Conservation (phyloP, 2,113 vertebrate species). For the Xyliphius kryptos region DNA sequence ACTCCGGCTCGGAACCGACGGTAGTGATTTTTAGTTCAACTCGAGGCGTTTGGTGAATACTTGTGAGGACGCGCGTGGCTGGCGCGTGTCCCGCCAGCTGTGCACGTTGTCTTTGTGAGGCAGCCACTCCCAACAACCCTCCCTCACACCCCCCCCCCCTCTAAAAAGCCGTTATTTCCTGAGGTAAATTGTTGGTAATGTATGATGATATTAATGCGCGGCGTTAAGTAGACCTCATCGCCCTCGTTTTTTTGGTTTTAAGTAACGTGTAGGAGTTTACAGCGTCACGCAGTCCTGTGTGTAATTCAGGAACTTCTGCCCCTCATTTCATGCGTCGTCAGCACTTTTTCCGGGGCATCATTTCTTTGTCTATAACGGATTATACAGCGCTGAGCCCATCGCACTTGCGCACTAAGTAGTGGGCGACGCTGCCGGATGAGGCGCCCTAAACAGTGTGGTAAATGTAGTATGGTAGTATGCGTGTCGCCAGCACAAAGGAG, state of each 20-base stretch:
- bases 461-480: constrained; percentile 10
- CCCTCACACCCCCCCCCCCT: constrained; percentile 11
- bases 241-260: not conserved
- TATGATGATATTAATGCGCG: not conserved
- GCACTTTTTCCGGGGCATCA: not conserved
- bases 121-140: constrained; percentile 50
- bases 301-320: not conserved
- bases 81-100: constrained; percentile 10
- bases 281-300: not conserved
- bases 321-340: not conserved
- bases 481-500: constrained; percentile 21
- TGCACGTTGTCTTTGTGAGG: constrained; percentile 47
- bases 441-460: constrained; percentile 6
- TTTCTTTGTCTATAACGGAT: constrained; percentile 20
- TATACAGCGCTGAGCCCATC: not conserved
- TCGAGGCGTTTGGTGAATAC: too few species aligned
- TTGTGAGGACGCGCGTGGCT: not conserved
- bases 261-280: too few species aligned
- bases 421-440: not conserved
- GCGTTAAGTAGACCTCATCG: too few species aligned
- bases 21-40: too few species aligned
- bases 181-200: not conserved
- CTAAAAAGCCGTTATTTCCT: not conserved
- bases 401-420: not conserved
- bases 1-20: too few species aligned